phyloP scores from a whole-genome alignment of 1,140 invertebrate species.

The Leptinotarsa defecta region DNA sequence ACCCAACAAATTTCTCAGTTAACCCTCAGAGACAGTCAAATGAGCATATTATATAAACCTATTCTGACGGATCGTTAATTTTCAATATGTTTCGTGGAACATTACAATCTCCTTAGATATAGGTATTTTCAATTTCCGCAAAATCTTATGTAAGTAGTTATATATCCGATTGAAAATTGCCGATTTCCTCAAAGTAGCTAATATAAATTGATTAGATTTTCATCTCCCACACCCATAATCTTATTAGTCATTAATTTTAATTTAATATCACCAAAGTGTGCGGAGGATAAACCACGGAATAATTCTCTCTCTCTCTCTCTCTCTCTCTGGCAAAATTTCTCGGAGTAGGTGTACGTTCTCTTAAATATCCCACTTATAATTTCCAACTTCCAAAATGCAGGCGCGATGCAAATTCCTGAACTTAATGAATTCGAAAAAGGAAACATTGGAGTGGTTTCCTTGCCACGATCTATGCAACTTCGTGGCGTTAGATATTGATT shows the following conservation, averaged over 20 bases:
- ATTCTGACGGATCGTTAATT: background rate
- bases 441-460: background rate
- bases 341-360: background rate
- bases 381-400: background rate
- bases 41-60: too few relatives aligned
- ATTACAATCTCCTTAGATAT: background rate
- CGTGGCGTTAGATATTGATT: background rate
- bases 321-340: conserved; percentile 11
- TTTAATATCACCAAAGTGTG: conserved; percentile 34
- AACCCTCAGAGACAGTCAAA: too few relatives aligned
- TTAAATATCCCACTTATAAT: conserved; percentile 6
- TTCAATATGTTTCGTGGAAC: background rate
- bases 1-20: too few relatives aligned
- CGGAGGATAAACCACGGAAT: conserved; percentile 25
- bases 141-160: conserved; percentile 1
- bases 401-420: conserved; percentile 5
- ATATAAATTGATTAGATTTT: conserved; percentile 40
- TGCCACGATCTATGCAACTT: conserved; percentile 2
- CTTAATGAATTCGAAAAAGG: conserved; percentile 3
- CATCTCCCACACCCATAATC: conserved; percentile 35
- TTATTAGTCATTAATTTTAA: conserved; percentile 41
- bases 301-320: background rate
- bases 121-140: background rate
- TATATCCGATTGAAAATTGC: conserved; percentile 26
- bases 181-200: conserved; percentile 36